Evolutionary conservation across 2,113 vertebrate species (phyloP).

Genomic region (Rhagologus leucostigma): DNA sequence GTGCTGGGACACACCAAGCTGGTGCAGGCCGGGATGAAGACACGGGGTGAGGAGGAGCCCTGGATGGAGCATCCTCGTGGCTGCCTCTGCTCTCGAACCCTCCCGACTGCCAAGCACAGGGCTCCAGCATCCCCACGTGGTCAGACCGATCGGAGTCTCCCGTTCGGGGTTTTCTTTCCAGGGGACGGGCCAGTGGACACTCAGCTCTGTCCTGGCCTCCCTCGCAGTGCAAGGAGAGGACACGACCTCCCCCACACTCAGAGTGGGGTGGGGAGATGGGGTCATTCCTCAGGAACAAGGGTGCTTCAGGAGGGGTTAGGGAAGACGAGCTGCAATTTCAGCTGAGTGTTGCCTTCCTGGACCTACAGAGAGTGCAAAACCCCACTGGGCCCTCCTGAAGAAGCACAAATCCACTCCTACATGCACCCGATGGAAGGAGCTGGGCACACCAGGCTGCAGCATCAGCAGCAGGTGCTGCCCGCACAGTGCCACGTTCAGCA

Average conservation of each 20-base stretch:
- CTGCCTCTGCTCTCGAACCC: neutral
- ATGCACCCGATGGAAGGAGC: fast-evolving
- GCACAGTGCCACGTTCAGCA: neutral
- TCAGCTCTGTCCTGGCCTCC: neutral
- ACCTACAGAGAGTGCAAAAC: fast-evolving
- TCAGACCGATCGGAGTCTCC: neutral
- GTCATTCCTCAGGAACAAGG: fast-evolving
- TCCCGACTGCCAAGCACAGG: neutral
- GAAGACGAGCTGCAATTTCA: neutral
- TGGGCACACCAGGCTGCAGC: neutral
- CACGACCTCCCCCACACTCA: neutral
- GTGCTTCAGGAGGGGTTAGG: neutral
- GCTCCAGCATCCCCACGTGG: constrained; percentile 49
- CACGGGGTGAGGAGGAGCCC: neutral
- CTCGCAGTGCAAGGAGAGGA: fast-evolving
- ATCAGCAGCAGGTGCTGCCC: neutral
- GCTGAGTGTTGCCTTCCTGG: neutral
- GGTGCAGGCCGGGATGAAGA: neutral
- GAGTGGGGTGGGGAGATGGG: neutral
- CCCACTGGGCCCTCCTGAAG: fast-evolving
- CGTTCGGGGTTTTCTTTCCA: neutral
- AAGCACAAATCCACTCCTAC: neutral
- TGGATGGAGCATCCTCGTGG: neutral
- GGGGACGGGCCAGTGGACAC: fast-evolving
- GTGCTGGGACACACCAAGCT: neutral